phyloP scores from a whole-genome alignment of 2,113 vertebrate genomes.

The Phrynosoma blainvillii region DNA sequence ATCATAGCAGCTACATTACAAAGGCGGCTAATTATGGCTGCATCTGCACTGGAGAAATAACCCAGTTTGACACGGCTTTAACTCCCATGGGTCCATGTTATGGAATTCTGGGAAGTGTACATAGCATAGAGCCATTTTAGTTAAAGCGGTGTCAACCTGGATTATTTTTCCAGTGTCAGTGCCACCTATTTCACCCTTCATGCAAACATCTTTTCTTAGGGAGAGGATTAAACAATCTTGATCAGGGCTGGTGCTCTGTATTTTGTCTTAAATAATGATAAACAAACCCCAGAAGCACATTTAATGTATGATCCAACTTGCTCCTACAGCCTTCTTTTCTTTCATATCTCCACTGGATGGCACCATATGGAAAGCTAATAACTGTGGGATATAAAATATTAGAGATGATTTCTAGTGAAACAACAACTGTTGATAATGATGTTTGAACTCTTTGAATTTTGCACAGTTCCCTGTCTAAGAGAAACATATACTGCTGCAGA shows the following conservation, averaged over 20 bases:
- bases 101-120: too few species aligned
- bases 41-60: too few species aligned
- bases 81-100: too few species aligned
- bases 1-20: background rate
- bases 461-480: background rate
- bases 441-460: background rate
- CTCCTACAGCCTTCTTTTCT: background rate
- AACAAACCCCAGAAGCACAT: background rate
- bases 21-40: background rate
- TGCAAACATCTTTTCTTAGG: too few species aligned
- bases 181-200: background rate
- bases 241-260: background rate
- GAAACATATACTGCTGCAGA: background rate
- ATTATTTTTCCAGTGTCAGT: too few species aligned
- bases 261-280: background rate
- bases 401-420: background rate
- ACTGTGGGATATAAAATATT: background rate
- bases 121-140: too few species aligned
- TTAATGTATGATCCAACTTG: background rate
- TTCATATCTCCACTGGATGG: constrained; percentile 1
- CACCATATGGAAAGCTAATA: background rate
- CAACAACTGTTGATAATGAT: background rate
- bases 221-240: background rate
- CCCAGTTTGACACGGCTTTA: too few species aligned
- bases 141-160: too few species aligned